These are phyloP conservation scores for Mormyrus lacerda DNA, from an alignment of 2,113 vertebrate species.

Conservation along the genomic window DNA sequence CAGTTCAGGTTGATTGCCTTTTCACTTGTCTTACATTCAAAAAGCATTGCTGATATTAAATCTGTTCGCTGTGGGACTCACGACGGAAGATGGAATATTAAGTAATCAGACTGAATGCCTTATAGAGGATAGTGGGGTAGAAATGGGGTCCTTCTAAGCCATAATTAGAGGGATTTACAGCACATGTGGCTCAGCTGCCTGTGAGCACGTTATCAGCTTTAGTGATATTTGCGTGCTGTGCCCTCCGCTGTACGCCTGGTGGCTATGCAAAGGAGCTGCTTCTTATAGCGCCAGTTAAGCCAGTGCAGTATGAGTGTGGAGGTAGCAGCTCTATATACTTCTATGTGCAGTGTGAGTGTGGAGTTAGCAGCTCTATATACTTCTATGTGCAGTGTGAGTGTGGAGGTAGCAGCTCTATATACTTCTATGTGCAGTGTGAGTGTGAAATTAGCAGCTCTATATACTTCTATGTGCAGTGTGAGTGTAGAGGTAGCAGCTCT, in stretches of 20 bases:
- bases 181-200: neutral
- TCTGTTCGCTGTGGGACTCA: neutral
- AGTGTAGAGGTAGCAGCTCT: neutral
- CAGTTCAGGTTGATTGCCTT: neutral
- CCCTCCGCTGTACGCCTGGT: neutral
- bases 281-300: neutral
- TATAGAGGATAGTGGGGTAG: neutral
- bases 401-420: neutral
- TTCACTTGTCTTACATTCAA: neutral
- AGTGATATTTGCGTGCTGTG: neutral
- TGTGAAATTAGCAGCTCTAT: neutral
- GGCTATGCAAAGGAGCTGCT: neutral
- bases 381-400: neutral
- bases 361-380: neutral
- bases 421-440: neutral
- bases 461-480: neutral
- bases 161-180: neutral
- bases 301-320: neutral
- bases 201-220: neutral
- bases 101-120: neutral
- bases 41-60: neutral
- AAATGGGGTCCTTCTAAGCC: neutral
- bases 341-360: neutral
- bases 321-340: neutral
- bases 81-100: neutral